phyloP scores from a whole-genome alignment of 2,113 vertebrate genomes.

The Macquaria australasica region DNA sequence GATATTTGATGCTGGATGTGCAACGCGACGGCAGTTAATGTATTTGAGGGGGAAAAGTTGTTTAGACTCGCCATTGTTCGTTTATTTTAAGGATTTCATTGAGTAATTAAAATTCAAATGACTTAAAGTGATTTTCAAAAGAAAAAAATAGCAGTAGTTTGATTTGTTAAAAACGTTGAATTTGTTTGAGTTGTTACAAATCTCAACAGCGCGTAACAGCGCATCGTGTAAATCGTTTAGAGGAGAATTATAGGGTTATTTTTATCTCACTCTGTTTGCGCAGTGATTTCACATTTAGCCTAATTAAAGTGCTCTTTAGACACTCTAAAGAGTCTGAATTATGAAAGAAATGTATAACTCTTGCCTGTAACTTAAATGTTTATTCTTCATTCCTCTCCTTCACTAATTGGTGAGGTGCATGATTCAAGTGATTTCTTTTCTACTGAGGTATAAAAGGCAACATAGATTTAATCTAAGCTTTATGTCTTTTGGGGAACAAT shows the following conservation, averaged over 20 bases:
- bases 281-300: not conserved
- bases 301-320: constrained; percentile 1
- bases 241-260: not conserved
- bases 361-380: not conserved
- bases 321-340: not conserved
- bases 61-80: not conserved
- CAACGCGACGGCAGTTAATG: not conserved
- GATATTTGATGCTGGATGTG: not conserved
- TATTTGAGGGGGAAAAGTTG: constrained; percentile 33
- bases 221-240: not conserved
- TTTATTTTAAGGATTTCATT: not conserved
- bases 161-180: not conserved
- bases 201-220: not conserved
- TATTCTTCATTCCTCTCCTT: not conserved
- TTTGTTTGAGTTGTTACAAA: not conserved
- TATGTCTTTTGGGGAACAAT: not conserved
- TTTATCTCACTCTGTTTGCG: not conserved
- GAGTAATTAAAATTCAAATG: not conserved
- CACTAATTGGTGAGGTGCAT: not conserved
- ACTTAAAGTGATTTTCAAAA: not conserved
- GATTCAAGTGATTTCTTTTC: not conserved
- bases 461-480: not conserved
- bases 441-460: not conserved
- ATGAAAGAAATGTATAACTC: not conserved
- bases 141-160: not conserved